Evolutionary conservation across 2,888 invertebrate genomes (phyloP), one percentile per base, ranked within the genome.

Genomic region (Drosophila affinis): DNA sequence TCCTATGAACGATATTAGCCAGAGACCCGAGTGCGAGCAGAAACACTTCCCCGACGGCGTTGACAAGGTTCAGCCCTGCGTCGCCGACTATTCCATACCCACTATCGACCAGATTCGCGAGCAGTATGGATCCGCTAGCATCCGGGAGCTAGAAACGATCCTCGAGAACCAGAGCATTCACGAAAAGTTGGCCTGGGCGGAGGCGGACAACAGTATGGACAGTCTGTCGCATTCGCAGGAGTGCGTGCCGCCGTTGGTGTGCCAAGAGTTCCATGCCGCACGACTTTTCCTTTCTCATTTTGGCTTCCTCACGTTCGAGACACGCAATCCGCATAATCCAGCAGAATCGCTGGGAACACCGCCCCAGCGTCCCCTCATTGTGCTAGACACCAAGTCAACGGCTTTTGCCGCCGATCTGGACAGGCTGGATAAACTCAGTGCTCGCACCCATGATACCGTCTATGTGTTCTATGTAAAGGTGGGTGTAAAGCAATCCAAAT

Each of bases 241-340:
- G 89, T 96, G 96, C 78, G 92, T 94, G 0, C 96, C 97, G 2
- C 97, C 97, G 0, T 93, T 95, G 3, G 95, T 96, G 3, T 97
- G 97, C 80, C 96, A 97, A 62, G 98, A 98, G 91, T 99, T 98
- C 90, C 98, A 99, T 93, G 98, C 99, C 0, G 97, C 99, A 2
- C 94, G 99, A 56, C 93, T 99, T 29, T 98, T 99, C 91, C 93
- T 99, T 18, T 98, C 98, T 3, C 98, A 99, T 92, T 98, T 99
- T 92, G 99, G 99, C 0, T 96, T 98, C 87, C 93, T 99, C 18
- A 95, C 95, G 46, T 93, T 95, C 47, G 93, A 93, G 70, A 91
- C 90, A 4, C 92, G 93, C 45, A 93, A 90, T 67, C 91, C 92
- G 3, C 85, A 89, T 60, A 90, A 89, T 64, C 90, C 91, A 0